Evolutionary conservation across 2,888 invertebrate genomes (phyloP).

Genomic region (Cryptocheilus praepositus): DNA sequence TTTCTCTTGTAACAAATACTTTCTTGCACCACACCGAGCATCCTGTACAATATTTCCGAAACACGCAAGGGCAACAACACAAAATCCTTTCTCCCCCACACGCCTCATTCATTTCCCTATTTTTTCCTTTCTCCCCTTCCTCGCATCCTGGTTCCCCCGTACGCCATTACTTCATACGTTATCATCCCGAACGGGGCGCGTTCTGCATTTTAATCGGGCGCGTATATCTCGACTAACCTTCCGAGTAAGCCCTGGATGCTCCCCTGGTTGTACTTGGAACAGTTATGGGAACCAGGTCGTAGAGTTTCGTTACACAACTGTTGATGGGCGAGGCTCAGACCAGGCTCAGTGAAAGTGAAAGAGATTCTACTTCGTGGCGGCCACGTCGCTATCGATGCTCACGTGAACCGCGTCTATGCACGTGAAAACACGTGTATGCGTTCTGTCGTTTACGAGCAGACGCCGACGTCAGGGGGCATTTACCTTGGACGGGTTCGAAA

Average conservation of each 20-base stretch:
- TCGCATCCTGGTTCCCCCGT: neutral
- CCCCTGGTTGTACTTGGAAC: slow-evolving; percentile 43
- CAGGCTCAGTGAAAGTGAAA: slow-evolving; percentile 65
- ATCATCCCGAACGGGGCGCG: slow-evolving; percentile 13
- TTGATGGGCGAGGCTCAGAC: slow-evolving; percentile 64
- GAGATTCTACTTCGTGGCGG: slow-evolving; percentile 46
- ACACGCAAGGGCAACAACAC: no score
- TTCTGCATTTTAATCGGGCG: slow-evolving; percentile 21
- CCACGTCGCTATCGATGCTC: neutral
- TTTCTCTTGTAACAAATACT: no score
- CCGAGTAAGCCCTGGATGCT: slow-evolving; percentile 42
- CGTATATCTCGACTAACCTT: slow-evolving; percentile 28
- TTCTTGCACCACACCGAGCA: no score
- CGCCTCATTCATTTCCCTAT: neutral
- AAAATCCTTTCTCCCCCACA: no score
- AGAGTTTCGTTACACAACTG: slow-evolving; percentile 59
- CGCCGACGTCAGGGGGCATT: no score
- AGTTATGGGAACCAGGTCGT: slow-evolving; percentile 70
- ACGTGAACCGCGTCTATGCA: no score
- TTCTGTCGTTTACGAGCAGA: no score
- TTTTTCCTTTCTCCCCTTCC: neutral
- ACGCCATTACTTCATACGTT: slow-evolving; percentile 4
- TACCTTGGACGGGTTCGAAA: no score
- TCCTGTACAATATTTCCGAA: no score
- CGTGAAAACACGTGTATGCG: no score